Evolutionary conservation across 2,797 vertebrate species (phyloP).

Genomic region (Catharus ustulatus): DNA sequence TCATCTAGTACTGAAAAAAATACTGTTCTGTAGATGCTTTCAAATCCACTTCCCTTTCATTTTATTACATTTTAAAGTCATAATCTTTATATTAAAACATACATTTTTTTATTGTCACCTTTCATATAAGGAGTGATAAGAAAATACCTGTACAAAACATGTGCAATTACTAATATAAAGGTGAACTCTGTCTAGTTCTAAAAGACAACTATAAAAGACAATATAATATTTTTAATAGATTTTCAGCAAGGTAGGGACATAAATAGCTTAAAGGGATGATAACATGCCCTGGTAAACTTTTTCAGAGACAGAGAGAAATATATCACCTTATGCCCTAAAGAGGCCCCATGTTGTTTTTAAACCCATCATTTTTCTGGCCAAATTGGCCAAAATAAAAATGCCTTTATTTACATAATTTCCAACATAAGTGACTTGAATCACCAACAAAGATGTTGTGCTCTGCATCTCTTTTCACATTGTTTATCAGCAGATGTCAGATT

Average conservation of each 20-base stretch:
- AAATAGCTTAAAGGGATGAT: background rate
- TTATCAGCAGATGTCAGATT: conserved; percentile 24
- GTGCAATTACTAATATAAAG: background rate
- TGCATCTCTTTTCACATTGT: background rate
- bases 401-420: background rate
- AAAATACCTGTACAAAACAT: background rate
- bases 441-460: background rate
- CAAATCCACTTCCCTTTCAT: conserved; percentile 5
- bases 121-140: background rate
- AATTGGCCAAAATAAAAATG: background rate
- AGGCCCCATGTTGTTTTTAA: background rate
- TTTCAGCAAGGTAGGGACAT: background rate
- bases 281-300: background rate
- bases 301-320: background rate
- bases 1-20: background rate
- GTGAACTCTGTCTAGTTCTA: background rate
- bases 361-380: background rate
- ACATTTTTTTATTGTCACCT: background rate
- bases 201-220: background rate
- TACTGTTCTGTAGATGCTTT: background rate
- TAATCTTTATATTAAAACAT: background rate
- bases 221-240: background rate
- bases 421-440: background rate
- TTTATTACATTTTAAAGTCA: background rate
- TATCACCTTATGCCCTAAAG: background rate